Evolutionary conservation across 2,888 invertebrate genomes (phyloP).

Genomic region (Mayetiola destructor): DNA sequence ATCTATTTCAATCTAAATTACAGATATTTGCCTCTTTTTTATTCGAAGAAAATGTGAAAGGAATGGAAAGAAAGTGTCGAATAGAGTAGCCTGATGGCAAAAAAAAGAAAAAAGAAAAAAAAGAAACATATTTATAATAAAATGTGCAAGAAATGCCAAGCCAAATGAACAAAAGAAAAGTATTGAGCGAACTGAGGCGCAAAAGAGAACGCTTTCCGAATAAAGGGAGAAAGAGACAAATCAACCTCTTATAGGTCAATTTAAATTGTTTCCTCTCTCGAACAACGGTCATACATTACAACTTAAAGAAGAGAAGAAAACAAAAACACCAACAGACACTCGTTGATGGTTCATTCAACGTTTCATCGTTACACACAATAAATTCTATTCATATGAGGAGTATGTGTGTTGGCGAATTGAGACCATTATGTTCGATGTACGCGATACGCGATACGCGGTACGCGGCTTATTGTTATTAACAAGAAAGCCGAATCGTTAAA

Average conservation of each 20-base stretch:
- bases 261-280: constrained; percentile 2
- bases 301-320: background rate
- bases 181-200: background rate
- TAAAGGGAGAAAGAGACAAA: too few species aligned
- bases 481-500: background rate
- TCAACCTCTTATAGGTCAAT: constrained; percentile 6
- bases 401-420: background rate
- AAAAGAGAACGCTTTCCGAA: too few species aligned
- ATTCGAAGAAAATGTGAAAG: background rate
- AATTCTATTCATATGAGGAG: constrained; percentile 6
- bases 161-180: background rate
- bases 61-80: background rate
- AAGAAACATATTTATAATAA: background rate
- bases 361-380: background rate
- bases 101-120: background rate
- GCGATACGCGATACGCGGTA: too few species aligned
- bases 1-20: constrained; percentile 7
- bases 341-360: background rate
- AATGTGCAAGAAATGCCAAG: background rate
- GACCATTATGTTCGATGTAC: background rate
- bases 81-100: background rate
- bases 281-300: too few species aligned
- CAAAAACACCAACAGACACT: too few species aligned
- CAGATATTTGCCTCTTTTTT: background rate
- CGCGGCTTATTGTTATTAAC: too few species aligned